Conservation (phyloP, 2,113 vertebrate genomes). For the Cyprinodon variegatus region DNA sequence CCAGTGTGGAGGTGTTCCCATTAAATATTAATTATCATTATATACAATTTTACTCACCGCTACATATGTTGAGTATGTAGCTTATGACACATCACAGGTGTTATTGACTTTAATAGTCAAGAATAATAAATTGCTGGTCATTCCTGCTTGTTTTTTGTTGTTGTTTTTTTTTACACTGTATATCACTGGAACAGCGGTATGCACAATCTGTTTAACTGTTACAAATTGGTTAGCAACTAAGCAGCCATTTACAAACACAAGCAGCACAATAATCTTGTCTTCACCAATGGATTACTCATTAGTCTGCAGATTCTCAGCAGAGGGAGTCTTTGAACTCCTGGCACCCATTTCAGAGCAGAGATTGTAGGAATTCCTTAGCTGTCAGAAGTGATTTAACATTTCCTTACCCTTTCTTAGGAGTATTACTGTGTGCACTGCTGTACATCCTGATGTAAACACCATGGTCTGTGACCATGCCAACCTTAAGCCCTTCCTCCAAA, state of each 20-base stretch:
- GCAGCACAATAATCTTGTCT: conserved; percentile 2
- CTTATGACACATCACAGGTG: background rate
- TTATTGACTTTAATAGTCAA: background rate
- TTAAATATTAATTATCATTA: background rate
- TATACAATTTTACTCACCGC: background rate
- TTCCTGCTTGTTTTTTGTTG: background rate
- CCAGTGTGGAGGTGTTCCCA: background rate
- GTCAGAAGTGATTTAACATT: conserved; percentile 65
- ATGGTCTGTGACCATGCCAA: conserved; percentile 23
- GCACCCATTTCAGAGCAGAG: conserved; percentile 9
- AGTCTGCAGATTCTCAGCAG: conserved; percentile 26
- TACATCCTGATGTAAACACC: conserved; percentile 57
- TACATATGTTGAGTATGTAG: background rate
- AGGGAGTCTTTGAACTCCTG: conserved; percentile 13
- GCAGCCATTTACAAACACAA: conserved; percentile 18
- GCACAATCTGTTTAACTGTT: background rate
- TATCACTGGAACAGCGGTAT: background rate
- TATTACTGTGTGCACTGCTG: conserved; percentile 39
- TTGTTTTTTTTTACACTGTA: too few species aligned
- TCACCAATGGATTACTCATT: conserved; percentile 35
- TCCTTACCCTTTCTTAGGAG: conserved; percentile 39
- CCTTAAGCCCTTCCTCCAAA: background rate
- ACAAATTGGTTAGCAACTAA: conserved; percentile 1
- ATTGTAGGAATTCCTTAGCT: conserved; percentile 54
- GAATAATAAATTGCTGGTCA: background rate